Conservation (phyloP, 1,140 invertebrate species). For the Drosophila cardini region DNA sequence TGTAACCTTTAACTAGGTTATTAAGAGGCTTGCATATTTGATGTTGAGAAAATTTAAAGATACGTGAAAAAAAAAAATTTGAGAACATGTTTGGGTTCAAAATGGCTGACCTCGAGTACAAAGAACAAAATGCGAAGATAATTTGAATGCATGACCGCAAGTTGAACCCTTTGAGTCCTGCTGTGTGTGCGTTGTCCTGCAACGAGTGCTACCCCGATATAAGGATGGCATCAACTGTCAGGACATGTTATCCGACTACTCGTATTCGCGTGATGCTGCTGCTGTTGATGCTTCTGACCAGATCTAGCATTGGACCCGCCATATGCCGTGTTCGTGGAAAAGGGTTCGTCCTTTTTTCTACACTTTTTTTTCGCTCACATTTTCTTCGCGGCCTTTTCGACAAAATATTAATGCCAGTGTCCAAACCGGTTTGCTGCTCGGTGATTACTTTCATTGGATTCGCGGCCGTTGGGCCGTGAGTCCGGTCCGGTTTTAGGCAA, state of each 20-base stretch:
- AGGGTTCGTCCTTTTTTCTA: slow-evolving; percentile 66
- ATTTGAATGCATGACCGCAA: slow-evolving; percentile 81
- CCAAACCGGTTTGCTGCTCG: slow-evolving; percentile 72
- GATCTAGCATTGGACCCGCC: slow-evolving; percentile 70
- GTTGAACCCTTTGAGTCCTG: slow-evolving; percentile 67
- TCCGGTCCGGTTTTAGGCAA: slow-evolving; percentile 72
- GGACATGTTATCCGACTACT: slow-evolving; percentile 36
- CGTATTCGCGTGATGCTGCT: slow-evolving; percentile 12
- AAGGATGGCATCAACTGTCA: slow-evolving; percentile 34
- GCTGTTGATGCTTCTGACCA: slow-evolving; percentile 64
- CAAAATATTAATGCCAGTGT: slow-evolving; percentile 73
- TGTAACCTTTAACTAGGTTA: neutral
- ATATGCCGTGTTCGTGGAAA: slow-evolving; percentile 60
- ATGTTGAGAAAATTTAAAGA: too few relatives aligned
- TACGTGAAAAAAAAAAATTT: too few relatives aligned
- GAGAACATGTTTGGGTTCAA: slow-evolving; percentile 58
- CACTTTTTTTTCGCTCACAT: slow-evolving; percentile 56
- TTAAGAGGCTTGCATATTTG: too few relatives aligned
- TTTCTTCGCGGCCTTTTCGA: slow-evolving; percentile 72
- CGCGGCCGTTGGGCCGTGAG: slow-evolving; percentile 58
- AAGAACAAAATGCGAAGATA: slow-evolving; percentile 61
- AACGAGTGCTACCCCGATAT: slow-evolving; percentile 51
- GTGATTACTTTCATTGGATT: slow-evolving; percentile 69
- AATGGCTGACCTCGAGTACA: slow-evolving; percentile 71
- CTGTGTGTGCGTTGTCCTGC: slow-evolving; percentile 11